phyloP scores from a whole-genome alignment of 2,113 vertebrate species.

The Xerus inauris region DNA sequence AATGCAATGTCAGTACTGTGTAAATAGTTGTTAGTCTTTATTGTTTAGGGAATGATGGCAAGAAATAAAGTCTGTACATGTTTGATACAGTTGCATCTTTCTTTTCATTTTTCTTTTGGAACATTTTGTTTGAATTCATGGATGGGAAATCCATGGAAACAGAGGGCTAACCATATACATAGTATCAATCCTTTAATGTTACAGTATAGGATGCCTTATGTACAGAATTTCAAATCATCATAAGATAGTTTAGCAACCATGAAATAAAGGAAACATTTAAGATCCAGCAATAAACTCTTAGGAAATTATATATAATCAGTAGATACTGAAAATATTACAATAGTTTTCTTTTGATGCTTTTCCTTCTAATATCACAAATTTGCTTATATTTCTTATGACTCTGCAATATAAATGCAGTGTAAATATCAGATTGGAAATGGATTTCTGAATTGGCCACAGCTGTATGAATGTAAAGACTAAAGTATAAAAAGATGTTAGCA shows the following conservation, averaged over 20 bases:
- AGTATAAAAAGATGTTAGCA: not conserved
- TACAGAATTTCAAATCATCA: not conserved
- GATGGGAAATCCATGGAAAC: not conserved
- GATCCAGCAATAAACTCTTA: not conserved
- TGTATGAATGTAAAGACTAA: not conserved
- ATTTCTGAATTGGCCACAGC: not conserved
- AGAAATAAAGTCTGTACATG: not conserved
- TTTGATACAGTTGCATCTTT: not conserved
- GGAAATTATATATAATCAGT: not conserved
- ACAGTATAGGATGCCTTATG: not conserved
- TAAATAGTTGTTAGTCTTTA: not conserved
- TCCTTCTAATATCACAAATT: not conserved
- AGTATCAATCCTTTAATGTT: not conserved
- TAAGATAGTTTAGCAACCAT: not conserved
- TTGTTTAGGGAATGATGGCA: not conserved
- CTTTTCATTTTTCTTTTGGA: not conserved
- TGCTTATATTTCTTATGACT: not conserved
- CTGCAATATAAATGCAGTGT: not conserved
- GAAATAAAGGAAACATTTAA: not conserved
- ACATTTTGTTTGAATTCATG: not conserved
- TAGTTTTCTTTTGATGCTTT: slow-evolving; percentile 9
- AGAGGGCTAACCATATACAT: not conserved
- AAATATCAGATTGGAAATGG: not conserved
- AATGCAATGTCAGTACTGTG: not conserved
- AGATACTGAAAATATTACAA: not conserved